Conservation (phyloP, 2,113 vertebrate species). For the Oenanthe oenanthe region DNA sequence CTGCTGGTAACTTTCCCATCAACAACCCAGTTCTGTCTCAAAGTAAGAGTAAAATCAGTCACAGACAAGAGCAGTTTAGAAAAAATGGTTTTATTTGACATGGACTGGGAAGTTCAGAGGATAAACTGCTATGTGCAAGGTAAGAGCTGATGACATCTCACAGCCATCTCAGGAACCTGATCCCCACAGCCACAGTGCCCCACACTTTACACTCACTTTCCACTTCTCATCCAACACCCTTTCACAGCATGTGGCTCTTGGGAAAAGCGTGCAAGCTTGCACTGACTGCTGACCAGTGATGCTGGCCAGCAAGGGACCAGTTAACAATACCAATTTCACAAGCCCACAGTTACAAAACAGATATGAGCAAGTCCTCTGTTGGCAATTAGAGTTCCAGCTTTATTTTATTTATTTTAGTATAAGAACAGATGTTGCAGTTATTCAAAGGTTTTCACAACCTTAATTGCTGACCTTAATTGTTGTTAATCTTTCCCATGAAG, state of each 20-base stretch:
- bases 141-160: not conserved
- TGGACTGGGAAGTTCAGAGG: not conserved
- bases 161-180: fast-evolving
- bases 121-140: not conserved
- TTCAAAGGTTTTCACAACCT: slow-evolving; percentile 50
- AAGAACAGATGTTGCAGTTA: slow-evolving; percentile 55
- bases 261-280: not conserved
- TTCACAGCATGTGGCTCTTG: not conserved
- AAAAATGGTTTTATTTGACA: not conserved
- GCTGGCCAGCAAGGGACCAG: fast-evolving
- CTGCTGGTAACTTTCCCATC: not conserved
- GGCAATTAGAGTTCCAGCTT: slow-evolving; percentile 29
- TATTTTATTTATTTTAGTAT: slow-evolving; percentile 50
- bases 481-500: slow-evolving; percentile 53
- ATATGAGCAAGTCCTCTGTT: slow-evolving; percentile 17
- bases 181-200: not conserved
- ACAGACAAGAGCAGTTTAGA: not conserved
- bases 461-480: slow-evolving; percentile 58
- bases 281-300: not conserved
- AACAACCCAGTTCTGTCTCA: not conserved
- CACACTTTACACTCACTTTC: not conserved
- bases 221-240: not conserved
- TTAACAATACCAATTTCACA: not conserved
- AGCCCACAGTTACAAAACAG: slow-evolving; percentile 34
- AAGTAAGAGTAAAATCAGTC: not conserved